phyloP scores from a whole-genome alignment of 2,888 invertebrate species.

The Mythimna impura region DNA sequence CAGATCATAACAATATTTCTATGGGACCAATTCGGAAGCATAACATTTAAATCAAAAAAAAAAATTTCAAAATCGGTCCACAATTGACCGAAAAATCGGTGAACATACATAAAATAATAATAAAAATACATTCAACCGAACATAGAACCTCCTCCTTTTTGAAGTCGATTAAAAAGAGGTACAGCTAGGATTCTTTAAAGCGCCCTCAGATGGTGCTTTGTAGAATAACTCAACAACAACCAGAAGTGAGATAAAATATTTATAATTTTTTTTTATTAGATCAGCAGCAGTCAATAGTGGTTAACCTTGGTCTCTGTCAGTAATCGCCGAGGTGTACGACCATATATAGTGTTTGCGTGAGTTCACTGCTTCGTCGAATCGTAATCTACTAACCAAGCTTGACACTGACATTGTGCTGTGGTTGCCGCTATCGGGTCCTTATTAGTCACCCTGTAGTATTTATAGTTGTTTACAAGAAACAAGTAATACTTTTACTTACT shows the following conservation, averaged over 20 bases:
- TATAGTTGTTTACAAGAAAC: conserved; percentile 21
- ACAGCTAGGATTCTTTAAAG: not conserved
- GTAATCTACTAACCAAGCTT: conserved; percentile 66
- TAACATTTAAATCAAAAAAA: too few species aligned
- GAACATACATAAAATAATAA: too few species aligned
- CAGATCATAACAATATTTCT: too few species aligned
- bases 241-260: conserved; percentile 33
- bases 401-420: conserved; percentile 76
- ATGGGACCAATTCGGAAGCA: too few species aligned
- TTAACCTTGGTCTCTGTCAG: conserved; percentile 76
- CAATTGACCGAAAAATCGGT: too few species aligned
- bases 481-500: not conserved
- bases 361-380: conserved; percentile 69
- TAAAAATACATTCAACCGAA: too few species aligned
- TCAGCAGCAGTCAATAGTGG: conserved; percentile 59
- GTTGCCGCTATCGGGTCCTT: conserved; percentile 46
- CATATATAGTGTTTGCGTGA: conserved; percentile 77
- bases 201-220: not conserved
- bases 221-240: conserved; percentile 24
- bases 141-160: too few species aligned
- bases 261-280: conserved; percentile 46
- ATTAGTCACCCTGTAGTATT: conserved; percentile 51
- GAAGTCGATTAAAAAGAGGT: conserved; percentile 18
- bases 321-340: conserved; percentile 76
- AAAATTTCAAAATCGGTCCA: too few species aligned